Base-by-base conservation (phyloP, 37 sponge, comb jelly and placozoan species). In the Oscarella lobularis region DNA sequence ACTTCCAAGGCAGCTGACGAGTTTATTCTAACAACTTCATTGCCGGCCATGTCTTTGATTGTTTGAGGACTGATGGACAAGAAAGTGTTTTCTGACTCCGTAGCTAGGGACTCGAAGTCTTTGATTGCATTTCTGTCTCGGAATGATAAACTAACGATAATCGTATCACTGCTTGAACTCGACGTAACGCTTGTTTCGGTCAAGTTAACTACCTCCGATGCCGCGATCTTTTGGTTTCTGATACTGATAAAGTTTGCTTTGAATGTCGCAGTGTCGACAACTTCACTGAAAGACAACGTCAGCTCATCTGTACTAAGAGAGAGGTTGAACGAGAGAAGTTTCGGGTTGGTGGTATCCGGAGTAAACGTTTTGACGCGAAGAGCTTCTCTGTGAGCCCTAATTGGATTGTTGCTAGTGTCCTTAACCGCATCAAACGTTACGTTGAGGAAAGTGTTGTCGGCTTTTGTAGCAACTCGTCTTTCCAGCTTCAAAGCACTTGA, bases 121-220 rank as follows among this genome's bases (percentile, higher is more conserved):
- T 85, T 84, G 41, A 94, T 88, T 38, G 54, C 66, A 66, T 94
- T 89, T 0, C 78, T 40, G 70, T 94, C 95, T 66, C 37, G 35
- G 1, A 35, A 0, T 36, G 72, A 74, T 27, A 94, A 77, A 33
- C 74, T 66, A 0, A 87, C 68, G 4, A 83, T 60, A 35, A 87
- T 39, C 2, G 83, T 74, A 36, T 84, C 85, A 31, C 70, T 85
- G 85, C 85, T 85, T 1, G 20, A 34, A 68, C 68, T 85, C 32
- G 84, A 38, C 31, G 84, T 76, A 31, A 2, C 32, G 1, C 90
- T 85, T 87, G 3, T 87, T 80, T 0, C 39, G 66, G 73, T 94
- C 87, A 0, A 41, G 60, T 30, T 76, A 76, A 35, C 27, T 36
- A 9, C 33, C 1, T 73, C 67, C 65, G 2, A 20, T 68, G 71